These are phyloP conservation scores for Actenoides lindsayi DNA, from an alignment of 2,113 vertebrate genomes.

Conservation along the genomic window DNA sequence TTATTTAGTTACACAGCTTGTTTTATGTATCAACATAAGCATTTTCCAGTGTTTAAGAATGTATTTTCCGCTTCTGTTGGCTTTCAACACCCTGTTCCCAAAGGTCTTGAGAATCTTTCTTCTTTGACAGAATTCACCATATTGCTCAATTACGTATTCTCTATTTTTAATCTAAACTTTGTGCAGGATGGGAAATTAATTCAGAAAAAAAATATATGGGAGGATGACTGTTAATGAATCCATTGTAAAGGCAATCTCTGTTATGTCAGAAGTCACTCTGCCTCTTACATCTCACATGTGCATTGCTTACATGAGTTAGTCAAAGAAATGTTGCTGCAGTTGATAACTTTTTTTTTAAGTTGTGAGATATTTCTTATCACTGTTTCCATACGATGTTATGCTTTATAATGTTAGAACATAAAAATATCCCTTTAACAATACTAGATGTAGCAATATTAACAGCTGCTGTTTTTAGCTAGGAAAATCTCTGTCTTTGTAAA, in stretches of 20 bases:
- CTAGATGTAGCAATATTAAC: neutral
- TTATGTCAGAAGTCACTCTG: neutral
- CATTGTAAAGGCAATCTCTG: neutral
- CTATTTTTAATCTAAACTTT: neutral
- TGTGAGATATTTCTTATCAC: neutral
- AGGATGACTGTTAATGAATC: neutral
- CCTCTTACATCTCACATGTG: neutral
- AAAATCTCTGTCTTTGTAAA: neutral
- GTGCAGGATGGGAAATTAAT: neutral
- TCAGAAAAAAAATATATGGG: neutral
- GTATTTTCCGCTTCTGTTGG: neutral
- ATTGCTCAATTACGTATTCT: neutral
- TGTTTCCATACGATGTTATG: neutral
- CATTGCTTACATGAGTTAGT: neutral
- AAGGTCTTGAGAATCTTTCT: neutral
- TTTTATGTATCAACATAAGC: neutral
- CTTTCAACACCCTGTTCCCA: neutral
- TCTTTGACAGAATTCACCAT: neutral
- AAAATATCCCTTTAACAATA: neutral
- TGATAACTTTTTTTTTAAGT: neutral
- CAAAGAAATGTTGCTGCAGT: neutral
- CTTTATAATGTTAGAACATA: neutral
- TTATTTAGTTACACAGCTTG: neutral
- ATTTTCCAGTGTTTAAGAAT: neutral
- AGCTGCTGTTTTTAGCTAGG: neutral